phyloP scores from a whole-genome alignment of 1,140 invertebrate genomes.

The Drosophila pallidifrons region DNA sequence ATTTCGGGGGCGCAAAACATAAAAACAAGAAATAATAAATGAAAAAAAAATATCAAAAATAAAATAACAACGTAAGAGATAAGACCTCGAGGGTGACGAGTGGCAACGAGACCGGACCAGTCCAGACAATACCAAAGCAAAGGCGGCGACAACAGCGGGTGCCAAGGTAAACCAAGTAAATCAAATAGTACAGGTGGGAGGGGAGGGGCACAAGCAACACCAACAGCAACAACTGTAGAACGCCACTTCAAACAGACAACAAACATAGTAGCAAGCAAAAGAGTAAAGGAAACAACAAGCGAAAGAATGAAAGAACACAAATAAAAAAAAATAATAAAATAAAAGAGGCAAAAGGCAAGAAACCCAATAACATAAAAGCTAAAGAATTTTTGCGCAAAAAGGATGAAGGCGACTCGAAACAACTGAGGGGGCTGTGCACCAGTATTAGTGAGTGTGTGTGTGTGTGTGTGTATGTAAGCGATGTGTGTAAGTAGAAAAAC shows the following conservation, averaged over 20 bases:
- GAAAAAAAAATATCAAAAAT: background rate
- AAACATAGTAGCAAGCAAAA: slow-evolving; percentile 26
- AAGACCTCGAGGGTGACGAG: slow-evolving; percentile 5
- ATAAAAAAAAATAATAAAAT: no score
- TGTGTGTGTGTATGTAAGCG: slow-evolving; percentile 17
- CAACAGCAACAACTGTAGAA: slow-evolving; percentile 12
- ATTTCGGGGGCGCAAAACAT: slow-evolving; percentile 3
- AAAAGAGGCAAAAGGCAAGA: slow-evolving; percentile 52
- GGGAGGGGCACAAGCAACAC: slow-evolving; percentile 16
- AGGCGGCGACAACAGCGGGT: slow-evolving; percentile 9
- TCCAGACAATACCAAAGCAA: slow-evolving; percentile 38
- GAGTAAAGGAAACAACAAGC: slow-evolving; percentile 17
- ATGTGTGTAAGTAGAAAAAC: slow-evolving; percentile 73
- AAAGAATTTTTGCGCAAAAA: slow-evolving; percentile 76
- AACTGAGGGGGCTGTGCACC: slow-evolving; percentile 21
- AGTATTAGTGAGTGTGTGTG: background rate
- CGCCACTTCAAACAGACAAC: slow-evolving; percentile 56
- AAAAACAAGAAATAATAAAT: background rate
- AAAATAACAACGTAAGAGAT: slow-evolving; percentile 9
- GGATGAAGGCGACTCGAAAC: slow-evolving; percentile 63
- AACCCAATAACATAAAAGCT: slow-evolving; percentile 83
- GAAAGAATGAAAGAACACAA: slow-evolving; percentile 12
- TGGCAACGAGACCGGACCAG: slow-evolving; percentile 21
- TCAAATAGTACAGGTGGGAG: slow-evolving; percentile 50
- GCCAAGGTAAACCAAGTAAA: slow-evolving; percentile 73